Base-by-base conservation (phyloP, 2,888 invertebrate genomes). In the Sussaba pulchella region DNA sequence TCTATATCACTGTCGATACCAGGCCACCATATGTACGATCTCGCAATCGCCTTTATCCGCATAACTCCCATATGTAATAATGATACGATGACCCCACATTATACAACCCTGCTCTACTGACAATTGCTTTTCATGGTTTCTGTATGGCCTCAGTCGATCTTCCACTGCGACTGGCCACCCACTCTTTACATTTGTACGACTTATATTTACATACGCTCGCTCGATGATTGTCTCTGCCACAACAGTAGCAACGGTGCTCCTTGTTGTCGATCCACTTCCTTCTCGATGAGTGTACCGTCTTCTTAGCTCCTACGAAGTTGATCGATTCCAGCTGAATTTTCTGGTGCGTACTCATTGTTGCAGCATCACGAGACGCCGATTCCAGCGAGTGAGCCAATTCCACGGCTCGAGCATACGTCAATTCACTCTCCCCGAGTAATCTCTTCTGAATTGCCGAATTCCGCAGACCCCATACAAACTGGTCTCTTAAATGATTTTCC, bases 321-420 rank as follows among this genome's bases (percentile, higher is more conserved):
- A 67, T 12, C 6, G 21, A 19, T 2, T 75, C 74, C 17, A 21
- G 3, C n/a, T 10, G 6, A 14, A 10, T 21, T 54, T 10, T 9
- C 63, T 19, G 31, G 8, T 26, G 45, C 19, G 54, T 6, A 4
- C 59, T 73, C 43, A 81, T 81, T 21, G 69, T 69, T 1, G 54
- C 76, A 2, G 72, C 72, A 36, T 80, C 78, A 24, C 52, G 71
- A 0, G 45, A 43, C 6, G 78, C 80, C 2, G 63, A 9, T 54
- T 82, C 75, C 64, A 83, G n/a, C 5, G 79, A 45, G 10, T 41
- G 31, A 3, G 82, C 81, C 21, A 81, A n/a, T 8, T 80, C 78
- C 0, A 78, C 36, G 0, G 78, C 81, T 36, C 52, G 45, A 6
- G 54, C 24, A 17, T 71, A 81, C 0, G 76, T 67, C 6, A 78